Evolutionary conservation across 2,797 vertebrate species (phyloP).

Genomic region (Paguma larvata): DNA sequence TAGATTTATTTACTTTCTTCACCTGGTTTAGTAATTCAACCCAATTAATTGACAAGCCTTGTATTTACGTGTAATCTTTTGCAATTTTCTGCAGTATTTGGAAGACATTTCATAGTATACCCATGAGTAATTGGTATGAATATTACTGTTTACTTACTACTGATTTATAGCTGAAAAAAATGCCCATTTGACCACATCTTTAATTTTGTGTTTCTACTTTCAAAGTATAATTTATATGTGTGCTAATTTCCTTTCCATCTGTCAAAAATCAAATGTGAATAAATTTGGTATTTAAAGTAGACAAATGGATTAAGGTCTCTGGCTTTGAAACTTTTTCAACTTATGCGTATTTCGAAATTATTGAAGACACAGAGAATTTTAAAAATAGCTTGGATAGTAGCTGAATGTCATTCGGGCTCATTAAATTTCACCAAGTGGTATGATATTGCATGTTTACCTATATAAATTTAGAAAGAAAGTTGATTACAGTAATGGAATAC

Average conservation of each 20-base stretch:
- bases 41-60: not conserved
- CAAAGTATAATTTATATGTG: not conserved
- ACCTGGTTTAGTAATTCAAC: not conserved
- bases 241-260: not conserved
- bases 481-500: conserved; percentile 72
- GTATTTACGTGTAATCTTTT: not conserved
- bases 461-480: conserved; percentile 49
- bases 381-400: not conserved
- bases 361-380: not conserved
- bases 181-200: not conserved
- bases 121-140: not conserved
- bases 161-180: not conserved
- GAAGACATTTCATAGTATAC: not conserved
- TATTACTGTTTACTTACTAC: not conserved
- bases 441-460: not conserved
- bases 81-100: not conserved
- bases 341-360: not conserved
- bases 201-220: not conserved
- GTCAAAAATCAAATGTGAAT: not conserved
- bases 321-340: not conserved
- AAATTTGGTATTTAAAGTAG: not conserved
- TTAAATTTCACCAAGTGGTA: conserved; percentile 2
- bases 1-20: conserved; percentile 6
- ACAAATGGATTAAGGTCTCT: not conserved
- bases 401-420: not conserved